Base-by-base conservation (phyloP, 2,113 vertebrate genomes). In the Aldabrachelys gigantea region DNA sequence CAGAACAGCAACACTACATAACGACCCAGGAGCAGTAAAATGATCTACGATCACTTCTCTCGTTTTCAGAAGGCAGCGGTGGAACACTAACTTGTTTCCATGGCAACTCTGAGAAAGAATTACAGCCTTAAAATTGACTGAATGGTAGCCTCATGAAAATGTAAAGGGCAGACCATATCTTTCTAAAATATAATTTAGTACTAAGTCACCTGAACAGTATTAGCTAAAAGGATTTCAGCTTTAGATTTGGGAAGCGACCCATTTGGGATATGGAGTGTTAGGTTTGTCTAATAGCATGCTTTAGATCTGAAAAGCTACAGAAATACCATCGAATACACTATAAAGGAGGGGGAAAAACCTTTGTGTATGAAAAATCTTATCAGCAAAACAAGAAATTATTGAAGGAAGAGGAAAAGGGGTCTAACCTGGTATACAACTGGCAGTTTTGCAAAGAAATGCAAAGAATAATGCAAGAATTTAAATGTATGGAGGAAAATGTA, bases 121-220 rank as follows among this genome's bases (percentile, higher is more conserved):
- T 97, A 95, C 53, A 8, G 94, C 95, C 93, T 91, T 96, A 95
- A 96, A 97, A 95, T 93, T 81, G 91, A 95, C 95, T 94, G 97
- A 97, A 96, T 93, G 95, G 97, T 89, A 95, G 95, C 87, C 94
- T 95, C 96, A 96, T 97, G 97, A 97, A 97, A 98, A 97, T 96
- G 97, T 97, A 97, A 97, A 97, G 95, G 95, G 94, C 95, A 97
- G 89, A 78, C 91, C 93, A 87, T 97, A 97, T 96, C 96, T 96
- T 96, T 93, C 97, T 95, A 84, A 98, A 97, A 97, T 96, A 97
- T 97, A 97, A 97, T 97, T 97, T 97, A 97, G 97, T 91, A 95
- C 85, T 95, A 96, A 96, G 97, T 96, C 97, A 96, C 95, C 96
- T 95, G 96, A 97, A 96, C 93, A 89, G 96, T 69, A 96, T 98